Evolutionary conservation across 2,797 vertebrate species (phyloP).

Genomic region (Podarcis siculus): DNA sequence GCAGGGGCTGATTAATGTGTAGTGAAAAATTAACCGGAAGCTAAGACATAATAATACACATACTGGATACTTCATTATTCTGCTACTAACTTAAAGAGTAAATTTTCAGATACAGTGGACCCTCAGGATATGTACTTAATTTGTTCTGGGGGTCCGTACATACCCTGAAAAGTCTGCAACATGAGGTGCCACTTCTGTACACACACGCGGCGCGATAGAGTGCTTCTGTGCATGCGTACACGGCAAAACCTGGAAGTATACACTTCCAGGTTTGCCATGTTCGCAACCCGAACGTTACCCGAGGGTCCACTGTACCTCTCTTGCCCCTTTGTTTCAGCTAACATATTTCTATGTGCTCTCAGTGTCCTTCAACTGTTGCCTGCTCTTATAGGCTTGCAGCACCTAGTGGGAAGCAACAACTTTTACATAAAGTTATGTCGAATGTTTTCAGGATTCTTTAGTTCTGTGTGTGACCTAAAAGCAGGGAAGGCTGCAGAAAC

Average conservation of each 20-base stretch:
- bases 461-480: accelerated
- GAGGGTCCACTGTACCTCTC: background rate
- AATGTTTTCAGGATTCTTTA: background rate
- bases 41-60: background rate
- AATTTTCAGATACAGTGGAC: background rate
- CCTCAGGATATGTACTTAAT: too few relatives aligned
- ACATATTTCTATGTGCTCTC: background rate
- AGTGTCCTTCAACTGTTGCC: background rate
- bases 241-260: too few relatives aligned
- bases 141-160: too few relatives aligned
- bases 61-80: background rate
- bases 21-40: background rate
- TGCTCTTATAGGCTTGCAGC: background rate
- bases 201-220: too few relatives aligned
- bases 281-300: too few relatives aligned
- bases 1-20: background rate
- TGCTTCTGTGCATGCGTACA: too few relatives aligned
- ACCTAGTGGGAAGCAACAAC: background rate
- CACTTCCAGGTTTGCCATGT: too few relatives aligned
- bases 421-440: background rate
- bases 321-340: background rate
- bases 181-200: too few relatives aligned
- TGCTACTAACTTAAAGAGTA: background rate
- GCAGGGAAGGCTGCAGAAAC: background rate
- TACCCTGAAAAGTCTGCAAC: too few relatives aligned